These are phyloP conservation scores for Cryptocheilus praepositus DNA, from an alignment of 2,888 invertebrate genomes.

Conservation along the genomic window DNA sequence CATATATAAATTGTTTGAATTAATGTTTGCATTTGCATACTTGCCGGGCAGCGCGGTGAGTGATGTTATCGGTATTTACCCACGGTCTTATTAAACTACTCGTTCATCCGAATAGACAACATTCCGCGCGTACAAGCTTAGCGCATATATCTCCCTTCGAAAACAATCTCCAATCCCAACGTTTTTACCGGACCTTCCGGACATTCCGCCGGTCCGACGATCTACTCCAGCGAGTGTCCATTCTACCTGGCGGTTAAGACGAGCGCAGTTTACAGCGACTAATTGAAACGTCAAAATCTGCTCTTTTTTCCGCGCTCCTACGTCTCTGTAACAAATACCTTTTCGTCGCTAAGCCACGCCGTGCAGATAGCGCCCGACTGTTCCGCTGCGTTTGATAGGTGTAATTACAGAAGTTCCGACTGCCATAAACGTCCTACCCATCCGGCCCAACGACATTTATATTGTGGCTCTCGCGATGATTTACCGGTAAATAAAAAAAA, in stretches of 20 bases:
- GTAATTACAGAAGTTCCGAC: constrained; percentile 42
- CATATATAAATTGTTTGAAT: too few species aligned
- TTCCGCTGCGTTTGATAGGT: constrained; percentile 43
- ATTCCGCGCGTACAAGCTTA: background rate
- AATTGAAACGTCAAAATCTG: constrained; percentile 40
- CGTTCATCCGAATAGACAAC: too few species aligned
- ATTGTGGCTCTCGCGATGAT: constrained; percentile 21
- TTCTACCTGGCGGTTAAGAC: background rate
- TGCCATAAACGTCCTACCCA: constrained; percentile 31
- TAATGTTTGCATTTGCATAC: too few species aligned
- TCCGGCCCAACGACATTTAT: constrained; percentile 34
- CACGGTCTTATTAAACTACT: background rate
- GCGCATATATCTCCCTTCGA: too few species aligned
- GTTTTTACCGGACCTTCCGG: too few species aligned
- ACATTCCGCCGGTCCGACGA: background rate
- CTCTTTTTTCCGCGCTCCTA: constrained; percentile 15
- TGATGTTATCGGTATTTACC: too few species aligned
- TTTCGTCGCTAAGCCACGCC: constrained; percentile 27
- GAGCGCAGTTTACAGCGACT: constrained; percentile 28
- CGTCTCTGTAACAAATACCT: constrained; percentile 22
- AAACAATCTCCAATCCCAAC: too few species aligned
- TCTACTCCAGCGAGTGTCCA: background rate
- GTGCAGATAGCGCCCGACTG: constrained; percentile 15
- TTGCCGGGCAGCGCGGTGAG: too few species aligned
- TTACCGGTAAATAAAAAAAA: constrained; percentile 21